phyloP scores from a whole-genome alignment of 2,888 invertebrate genomes.

The Heliconius erato region DNA sequence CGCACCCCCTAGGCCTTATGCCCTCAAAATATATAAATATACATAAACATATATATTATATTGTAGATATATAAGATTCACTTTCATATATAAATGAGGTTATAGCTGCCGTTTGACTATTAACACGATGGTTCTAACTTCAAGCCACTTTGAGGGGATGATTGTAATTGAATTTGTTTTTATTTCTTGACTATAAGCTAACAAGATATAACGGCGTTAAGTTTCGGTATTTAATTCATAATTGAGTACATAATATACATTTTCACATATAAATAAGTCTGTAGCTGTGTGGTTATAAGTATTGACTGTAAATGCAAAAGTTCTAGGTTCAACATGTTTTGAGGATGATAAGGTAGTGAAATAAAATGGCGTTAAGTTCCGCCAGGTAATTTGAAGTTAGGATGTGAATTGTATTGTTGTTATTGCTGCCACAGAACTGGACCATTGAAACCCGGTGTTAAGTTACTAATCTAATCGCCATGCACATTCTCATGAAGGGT shows the following conservation, averaged over 20 bases:
- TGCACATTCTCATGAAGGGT: no score
- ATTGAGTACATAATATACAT: not conserved
- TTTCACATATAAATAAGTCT: no score
- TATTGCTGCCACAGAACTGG: no score
- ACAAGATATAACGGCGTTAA: not conserved
- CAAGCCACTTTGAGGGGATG: not conserved
- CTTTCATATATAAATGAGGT: constrained; percentile 16
- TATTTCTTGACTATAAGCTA: not conserved
- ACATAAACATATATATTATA: constrained; percentile 40
- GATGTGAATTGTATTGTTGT: no score
- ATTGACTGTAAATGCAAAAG: no score
- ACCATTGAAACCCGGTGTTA: no score
- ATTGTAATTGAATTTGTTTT: not conserved
- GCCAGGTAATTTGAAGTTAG: no score
- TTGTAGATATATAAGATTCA: constrained; percentile 30
- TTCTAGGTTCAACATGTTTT: no score
- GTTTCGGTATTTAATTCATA: not conserved
- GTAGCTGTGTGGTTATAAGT: no score
- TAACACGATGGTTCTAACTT: not conserved
- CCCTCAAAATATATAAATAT: constrained; percentile 62
- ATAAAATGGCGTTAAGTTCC: no score
- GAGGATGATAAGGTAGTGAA: no score
- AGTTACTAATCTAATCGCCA: no score
- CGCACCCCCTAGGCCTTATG: constrained; percentile 70
- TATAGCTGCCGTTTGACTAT: not conserved